Conservation (phyloP, 1,140 invertebrate genomes). For the Leptinotarsa defecta region DNA sequence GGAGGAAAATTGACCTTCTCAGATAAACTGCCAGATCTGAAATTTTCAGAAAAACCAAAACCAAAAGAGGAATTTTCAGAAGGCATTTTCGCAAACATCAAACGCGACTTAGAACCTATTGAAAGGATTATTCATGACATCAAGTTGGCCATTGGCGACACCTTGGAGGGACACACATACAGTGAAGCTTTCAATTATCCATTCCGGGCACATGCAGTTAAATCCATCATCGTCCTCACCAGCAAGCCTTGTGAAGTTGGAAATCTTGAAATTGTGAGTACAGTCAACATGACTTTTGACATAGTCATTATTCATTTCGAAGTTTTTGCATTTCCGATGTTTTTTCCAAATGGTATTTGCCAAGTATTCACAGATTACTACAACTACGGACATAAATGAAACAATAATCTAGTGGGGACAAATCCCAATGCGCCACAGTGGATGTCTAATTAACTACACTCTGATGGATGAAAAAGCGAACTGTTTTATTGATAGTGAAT, state of each 20-base stretch:
- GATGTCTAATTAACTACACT: no score
- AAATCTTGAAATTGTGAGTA: constrained; percentile 41
- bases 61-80: constrained; percentile 22
- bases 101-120: constrained; percentile 15
- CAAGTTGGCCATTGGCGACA: constrained; percentile 38
- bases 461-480: no score
- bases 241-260: constrained; percentile 46
- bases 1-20: constrained; percentile 63
- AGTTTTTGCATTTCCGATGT: no score
- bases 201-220: constrained; percentile 65
- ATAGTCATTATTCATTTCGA: no score
- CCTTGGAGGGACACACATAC: constrained; percentile 60
- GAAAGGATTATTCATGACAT: constrained; percentile 36
- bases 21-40: constrained; percentile 59
- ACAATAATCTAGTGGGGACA: no score
- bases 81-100: not conserved
- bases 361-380: no score
- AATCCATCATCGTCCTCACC: constrained; percentile 62
- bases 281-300: no score
- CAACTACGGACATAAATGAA: no score
- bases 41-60: constrained; percentile 55
- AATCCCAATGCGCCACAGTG: no score
- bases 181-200: constrained; percentile 63
- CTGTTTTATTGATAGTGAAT: no score
- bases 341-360: no score